Evolutionary conservation across 2,888 invertebrate genomes (phyloP).

Genomic region (Lagria hirta): DNA sequence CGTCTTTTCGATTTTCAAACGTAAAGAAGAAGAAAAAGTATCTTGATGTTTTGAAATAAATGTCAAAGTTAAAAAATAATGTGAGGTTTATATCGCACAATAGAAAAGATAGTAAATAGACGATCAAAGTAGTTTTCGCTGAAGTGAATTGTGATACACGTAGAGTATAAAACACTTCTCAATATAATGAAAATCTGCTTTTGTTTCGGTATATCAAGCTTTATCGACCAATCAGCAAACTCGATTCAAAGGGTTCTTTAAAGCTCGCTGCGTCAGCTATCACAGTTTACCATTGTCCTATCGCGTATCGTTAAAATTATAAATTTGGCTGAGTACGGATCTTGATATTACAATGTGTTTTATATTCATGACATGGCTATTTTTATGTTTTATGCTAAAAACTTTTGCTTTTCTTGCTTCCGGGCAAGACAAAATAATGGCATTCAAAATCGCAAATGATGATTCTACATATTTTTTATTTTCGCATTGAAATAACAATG

Average conservation of each 20-base stretch:
- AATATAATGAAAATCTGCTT: conserved; percentile 44
- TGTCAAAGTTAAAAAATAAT: conserved; percentile 3
- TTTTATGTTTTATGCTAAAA: conserved; percentile 9
- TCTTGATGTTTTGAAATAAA: no score
- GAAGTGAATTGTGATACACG: conserved; percentile 17
- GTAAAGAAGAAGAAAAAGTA: conserved; percentile 11
- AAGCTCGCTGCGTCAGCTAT: conserved; percentile 44
- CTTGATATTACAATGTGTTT: conserved; percentile 27
- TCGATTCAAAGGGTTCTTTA: conserved; percentile 45
- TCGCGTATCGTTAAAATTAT: conserved; percentile 44
- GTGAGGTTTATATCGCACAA: conserved; percentile 7
- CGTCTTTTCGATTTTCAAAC: conserved; percentile 17
- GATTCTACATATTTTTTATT: no score
- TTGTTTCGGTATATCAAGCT: conserved; percentile 42
- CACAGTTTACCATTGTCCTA: conserved; percentile 44
- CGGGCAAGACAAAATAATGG: no score
- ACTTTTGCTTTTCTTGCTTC: conserved; percentile 15
- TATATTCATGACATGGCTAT: conserved; percentile 24
- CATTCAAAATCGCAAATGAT: no score
- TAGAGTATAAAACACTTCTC: conserved; percentile 40
- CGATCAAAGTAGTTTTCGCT: conserved; percentile 24
- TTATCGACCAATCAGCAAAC: conserved; percentile 47
- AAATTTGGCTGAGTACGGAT: conserved; percentile 40
- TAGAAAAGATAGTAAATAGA: no score
- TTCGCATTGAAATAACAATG: no score